Percentiles rank a stretch among this genome's conserved stretches.
Conservation (phyloP, 2,113 vertebrate species). For the Formicarius rufipectus region DNA sequence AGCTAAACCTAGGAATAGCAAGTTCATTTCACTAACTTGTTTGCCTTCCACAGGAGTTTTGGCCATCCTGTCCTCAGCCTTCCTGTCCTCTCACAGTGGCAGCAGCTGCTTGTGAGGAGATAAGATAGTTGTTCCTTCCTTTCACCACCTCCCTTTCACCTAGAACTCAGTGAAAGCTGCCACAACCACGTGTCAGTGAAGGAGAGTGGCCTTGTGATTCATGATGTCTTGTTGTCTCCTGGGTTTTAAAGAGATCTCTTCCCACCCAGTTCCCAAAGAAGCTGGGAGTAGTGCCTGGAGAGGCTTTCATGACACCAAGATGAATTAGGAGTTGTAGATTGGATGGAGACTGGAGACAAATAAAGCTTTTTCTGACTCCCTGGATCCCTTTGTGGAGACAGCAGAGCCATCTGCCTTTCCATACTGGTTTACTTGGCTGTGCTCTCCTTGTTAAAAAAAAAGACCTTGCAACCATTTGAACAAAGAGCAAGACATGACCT, state of each 20-base stretch:
- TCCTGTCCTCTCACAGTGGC: accelerated
- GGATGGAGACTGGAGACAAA: not conserved
- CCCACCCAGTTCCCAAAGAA: not conserved
- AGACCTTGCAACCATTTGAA: not conserved
- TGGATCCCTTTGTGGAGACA: not conserved
- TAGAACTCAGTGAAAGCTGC: not conserved
- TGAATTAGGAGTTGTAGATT: not conserved
- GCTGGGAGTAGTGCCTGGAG: not conserved
- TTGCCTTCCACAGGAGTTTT: not conserved
- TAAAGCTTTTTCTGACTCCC: not conserved
- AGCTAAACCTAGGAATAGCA: not conserved
- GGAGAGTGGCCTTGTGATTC: not conserved
- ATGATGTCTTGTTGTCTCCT: not conserved
- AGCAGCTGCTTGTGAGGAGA: not conserved
- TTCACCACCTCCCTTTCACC: not conserved
- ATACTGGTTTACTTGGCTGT: accelerated
- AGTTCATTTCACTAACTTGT: not conserved
- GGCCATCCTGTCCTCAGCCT: not conserved
- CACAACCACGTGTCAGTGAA: accelerated
- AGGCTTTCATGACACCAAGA: not conserved
- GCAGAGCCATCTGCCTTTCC: not conserved
- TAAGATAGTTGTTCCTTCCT: not conserved
- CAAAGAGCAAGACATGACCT: not conserved
- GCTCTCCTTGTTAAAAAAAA: not conserved
- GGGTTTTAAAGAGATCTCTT: not conserved